phyloP scores from a whole-genome alignment of 2,113 vertebrate species.

The Chloroceryle aenea region DNA sequence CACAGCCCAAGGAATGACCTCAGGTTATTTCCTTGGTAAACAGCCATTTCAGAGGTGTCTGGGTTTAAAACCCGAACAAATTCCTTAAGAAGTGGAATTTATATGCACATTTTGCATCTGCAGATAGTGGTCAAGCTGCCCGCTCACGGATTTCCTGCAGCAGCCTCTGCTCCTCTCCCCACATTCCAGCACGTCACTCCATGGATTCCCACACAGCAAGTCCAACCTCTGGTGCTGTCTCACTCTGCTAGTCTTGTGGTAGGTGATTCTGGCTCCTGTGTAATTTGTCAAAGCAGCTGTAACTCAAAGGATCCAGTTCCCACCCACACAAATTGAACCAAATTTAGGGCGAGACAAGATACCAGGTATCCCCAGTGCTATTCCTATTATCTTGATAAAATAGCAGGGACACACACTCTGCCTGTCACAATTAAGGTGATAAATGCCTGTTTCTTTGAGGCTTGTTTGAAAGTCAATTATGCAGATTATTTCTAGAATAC shows the following conservation, averaged over 20 bases:
- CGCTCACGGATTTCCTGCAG: not conserved
- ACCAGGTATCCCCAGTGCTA: conserved; percentile 54
- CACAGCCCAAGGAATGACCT: not conserved
- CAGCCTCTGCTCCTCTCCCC: not conserved
- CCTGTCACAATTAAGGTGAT: conserved; percentile 82
- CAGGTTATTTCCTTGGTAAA: not conserved
- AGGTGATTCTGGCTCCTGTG: not conserved
- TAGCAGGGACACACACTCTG: conserved; percentile 66
- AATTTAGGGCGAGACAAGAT: conserved; percentile 40
- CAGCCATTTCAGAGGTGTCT: not conserved
- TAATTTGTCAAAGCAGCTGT: not conserved
- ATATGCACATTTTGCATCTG: not conserved
- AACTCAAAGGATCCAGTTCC: not conserved
- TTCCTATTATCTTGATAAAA: conserved; percentile 77
- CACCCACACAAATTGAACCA: conserved; percentile 28
- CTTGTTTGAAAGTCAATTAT: conserved; percentile 85
- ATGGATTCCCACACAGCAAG: not conserved
- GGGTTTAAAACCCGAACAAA: not conserved
- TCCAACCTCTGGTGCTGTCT: not conserved
- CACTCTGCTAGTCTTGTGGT: not conserved
- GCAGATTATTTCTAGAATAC: conserved; percentile 82
- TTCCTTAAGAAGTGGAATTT: not conserved
- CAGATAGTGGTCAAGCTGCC: accelerated
- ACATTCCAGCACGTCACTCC: not conserved
- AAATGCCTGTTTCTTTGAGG: conserved; percentile 79